Evolutionary conservation across 2,888 invertebrate genomes (phyloP), one percentile per base, ranked within the genome.

Genomic region (Lasioglossum zephyrum): DNA sequence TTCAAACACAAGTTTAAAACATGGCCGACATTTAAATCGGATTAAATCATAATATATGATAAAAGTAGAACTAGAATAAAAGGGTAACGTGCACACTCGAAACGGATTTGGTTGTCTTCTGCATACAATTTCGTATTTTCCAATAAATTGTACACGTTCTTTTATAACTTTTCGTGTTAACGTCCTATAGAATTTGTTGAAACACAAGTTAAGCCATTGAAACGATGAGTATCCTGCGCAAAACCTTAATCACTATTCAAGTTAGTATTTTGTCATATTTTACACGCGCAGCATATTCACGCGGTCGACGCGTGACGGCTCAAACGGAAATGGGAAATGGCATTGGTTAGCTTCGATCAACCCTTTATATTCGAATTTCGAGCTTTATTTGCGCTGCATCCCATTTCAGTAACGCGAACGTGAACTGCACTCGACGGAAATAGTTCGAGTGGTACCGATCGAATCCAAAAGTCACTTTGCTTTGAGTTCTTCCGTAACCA

Each of bases 341-440:
- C 36, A 8, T 31, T 9, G 36, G 66, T 36, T 18, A 36, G 66
- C 36, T 66, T 66, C 36, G 66, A 31, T 66, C 66, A 9, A 18
- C 36, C 66, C 66, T 66, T 36, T 36, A 36, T 66, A 66, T 36
- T 66, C 66, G 66, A 66, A 66, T 36, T 36, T 36, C 66, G 36
- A 22, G 36, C 16, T 66, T 66, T 66, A 36, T 66, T 66, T 66
- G 22, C 66, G 6, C 66, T 18, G 36, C 22, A 36, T 66, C 36
- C 36, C 3, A 66, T 36, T 66, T 66, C 66, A 22, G 18, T 18
- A 36, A 66, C 66, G 8, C 18, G 36, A 66, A 66, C 36, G 18
- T 22, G 31, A 66, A 22, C 9, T 36, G 36, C 22, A 66, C 36
- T 66, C 66, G 36, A 66, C 22, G 8, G 36, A 66, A 66, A 36